These are phyloP conservation scores for Chromoteleia sp. DNA, from an alignment of 2,888 invertebrate genomes.

Conservation along the genomic window DNA sequence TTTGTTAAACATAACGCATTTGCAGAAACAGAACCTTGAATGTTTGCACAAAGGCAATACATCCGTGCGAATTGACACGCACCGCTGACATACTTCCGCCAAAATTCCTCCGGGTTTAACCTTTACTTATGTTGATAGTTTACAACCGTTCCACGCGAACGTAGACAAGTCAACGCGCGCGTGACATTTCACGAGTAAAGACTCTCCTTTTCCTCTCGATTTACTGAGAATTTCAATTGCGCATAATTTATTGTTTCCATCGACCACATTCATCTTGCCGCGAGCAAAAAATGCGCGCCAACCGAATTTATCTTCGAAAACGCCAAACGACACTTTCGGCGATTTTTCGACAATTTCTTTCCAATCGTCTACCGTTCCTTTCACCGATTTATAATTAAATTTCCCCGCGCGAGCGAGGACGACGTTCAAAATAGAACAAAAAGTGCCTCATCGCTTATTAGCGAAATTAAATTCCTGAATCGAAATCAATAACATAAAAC, in stretches of 20 bases:
- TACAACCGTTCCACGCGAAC: slow-evolving; percentile 43
- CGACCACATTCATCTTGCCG: slow-evolving; percentile 10
- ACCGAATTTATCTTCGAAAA: neutral
- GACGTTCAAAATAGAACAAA: slow-evolving; percentile 1
- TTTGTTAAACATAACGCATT: too few species aligned
- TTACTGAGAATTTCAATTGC: slow-evolving; percentile 6
- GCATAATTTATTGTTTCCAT: slow-evolving; percentile 1
- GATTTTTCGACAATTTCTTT: slow-evolving; percentile 10
- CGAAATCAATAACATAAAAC: slow-evolving; percentile 45
- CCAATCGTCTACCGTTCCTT: slow-evolving; percentile 1
- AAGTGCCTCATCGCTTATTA: slow-evolving; percentile 19
- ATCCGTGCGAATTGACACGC: slow-evolving; percentile 33
- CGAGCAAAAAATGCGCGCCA: neutral
- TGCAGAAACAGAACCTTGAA: neutral
- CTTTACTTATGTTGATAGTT: slow-evolving; percentile 35
- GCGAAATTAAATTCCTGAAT: slow-evolving; percentile 39
- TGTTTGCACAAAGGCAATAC: slow-evolving; percentile 33
- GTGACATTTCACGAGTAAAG: slow-evolving; percentile 39
- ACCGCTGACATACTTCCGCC: slow-evolving; percentile 59
- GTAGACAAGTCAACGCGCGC: slow-evolving; percentile 35
- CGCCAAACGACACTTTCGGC: too few species aligned
- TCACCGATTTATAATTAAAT: slow-evolving; percentile 32
- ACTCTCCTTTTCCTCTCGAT: slow-evolving; percentile 8
- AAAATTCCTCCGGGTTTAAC: slow-evolving; percentile 47
- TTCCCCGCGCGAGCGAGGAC: neutral